Evolutionary conservation across 2,888 invertebrate genomes (phyloP).

Genomic region (Baccha elongata): DNA sequence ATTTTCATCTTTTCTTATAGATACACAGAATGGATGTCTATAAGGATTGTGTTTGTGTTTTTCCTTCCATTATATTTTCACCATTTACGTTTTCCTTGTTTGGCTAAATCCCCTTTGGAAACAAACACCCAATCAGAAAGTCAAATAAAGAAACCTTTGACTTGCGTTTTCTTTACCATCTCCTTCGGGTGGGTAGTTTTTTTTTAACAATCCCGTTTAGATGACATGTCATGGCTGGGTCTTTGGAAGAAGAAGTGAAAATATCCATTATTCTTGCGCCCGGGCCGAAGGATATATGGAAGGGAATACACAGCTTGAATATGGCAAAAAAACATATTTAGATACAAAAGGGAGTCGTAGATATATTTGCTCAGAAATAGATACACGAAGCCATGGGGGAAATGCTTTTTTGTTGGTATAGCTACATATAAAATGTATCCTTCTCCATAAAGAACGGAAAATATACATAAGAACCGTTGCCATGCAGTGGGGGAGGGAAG

Average conservation of each 20-base stretch:
- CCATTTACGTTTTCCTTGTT: constrained; percentile 29
- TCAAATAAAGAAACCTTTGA: constrained; percentile 74
- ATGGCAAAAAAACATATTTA: constrained; percentile 69
- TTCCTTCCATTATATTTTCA: constrained; percentile 16
- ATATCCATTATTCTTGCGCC: constrained; percentile 57
- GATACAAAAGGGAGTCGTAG: constrained; percentile 49
- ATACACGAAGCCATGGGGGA: constrained; percentile 36
- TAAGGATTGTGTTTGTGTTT: constrained; percentile 31
- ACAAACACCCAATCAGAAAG: constrained; percentile 74
- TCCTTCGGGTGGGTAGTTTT: constrained; percentile 17
- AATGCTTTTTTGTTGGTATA: constrained; percentile 5
- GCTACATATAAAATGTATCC: constrained; percentile 40
- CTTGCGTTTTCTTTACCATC: constrained; percentile 65
- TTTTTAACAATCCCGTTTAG: constrained; percentile 20
- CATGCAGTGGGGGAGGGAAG: constrained; percentile 36
- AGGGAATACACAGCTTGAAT: constrained; percentile 49
- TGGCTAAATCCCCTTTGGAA: constrained; percentile 42
- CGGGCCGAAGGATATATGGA: constrained; percentile 45
- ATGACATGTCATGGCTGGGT: constrained; percentile 59
- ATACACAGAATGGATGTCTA: constrained; percentile 34
- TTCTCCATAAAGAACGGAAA: constrained; percentile 44
- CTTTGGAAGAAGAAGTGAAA: constrained; percentile 56
- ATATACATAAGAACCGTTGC: constrained; percentile 32
- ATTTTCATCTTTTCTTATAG: constrained; percentile 53
- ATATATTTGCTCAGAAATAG: constrained; percentile 58